phyloP scores from a whole-genome alignment of 2,888 invertebrate species.

The Crioceris asparagi region DNA sequence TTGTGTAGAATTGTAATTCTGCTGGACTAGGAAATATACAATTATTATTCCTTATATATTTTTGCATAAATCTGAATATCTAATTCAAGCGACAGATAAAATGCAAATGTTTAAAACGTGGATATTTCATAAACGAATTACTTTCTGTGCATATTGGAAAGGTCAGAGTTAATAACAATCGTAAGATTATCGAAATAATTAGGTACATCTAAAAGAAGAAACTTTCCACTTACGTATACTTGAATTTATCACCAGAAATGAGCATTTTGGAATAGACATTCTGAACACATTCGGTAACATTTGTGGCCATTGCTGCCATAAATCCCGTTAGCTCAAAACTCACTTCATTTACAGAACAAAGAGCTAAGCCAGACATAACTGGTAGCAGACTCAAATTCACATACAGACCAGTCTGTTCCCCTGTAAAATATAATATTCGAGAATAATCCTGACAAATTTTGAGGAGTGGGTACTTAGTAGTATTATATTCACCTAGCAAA shows the following conservation, averaged over 20 bases:
- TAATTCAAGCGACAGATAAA: no score
- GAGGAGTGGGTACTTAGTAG: no score
- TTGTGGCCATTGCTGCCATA: conserved; percentile 64
- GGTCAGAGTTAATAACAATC: no score
- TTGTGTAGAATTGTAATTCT: conserved; percentile 69
- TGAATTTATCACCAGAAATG: conserved; percentile 61
- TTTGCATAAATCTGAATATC: no score
- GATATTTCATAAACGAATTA: no score
- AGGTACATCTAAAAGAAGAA: no score
- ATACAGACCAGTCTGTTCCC: conserved; percentile 54
- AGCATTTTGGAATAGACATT: conserved; percentile 71
- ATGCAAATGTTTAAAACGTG: no score
- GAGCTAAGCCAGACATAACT: conserved; percentile 64
- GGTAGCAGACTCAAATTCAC: conserved; percentile 64
- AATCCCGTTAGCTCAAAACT: conserved; percentile 65
- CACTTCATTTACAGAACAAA: conserved; percentile 67
- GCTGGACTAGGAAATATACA: conserved; percentile 51
- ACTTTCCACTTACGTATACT: conserved; percentile 53
- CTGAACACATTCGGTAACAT: conserved; percentile 68
- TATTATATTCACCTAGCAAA: conserved; percentile 47
- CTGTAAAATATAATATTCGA: conserved; percentile 33
- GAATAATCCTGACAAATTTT: no score
- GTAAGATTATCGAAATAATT: no score
- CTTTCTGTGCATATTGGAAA: no score
- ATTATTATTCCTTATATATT: no score